phyloP scores from a whole-genome alignment of 2,888 invertebrate genomes.

The Flexamia atlantica region DNA sequence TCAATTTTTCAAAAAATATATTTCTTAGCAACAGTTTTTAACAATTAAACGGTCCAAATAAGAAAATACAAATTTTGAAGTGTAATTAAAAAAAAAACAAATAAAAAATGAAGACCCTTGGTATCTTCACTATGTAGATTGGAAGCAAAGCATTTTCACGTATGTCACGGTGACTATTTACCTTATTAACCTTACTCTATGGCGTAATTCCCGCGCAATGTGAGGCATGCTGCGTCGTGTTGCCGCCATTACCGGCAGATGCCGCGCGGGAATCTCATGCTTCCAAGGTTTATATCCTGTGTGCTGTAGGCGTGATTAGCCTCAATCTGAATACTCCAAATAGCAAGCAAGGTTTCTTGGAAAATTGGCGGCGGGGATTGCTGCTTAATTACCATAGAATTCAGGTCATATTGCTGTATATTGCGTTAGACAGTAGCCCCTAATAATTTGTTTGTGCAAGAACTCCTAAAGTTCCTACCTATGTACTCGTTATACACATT shows the following conservation, averaged over 20 bases:
- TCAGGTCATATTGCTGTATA: not conserved
- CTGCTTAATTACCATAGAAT: not conserved
- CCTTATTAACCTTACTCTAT: conserved; percentile 9
- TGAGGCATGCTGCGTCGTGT: conserved; percentile 10
- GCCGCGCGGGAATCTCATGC: conserved; percentile 11
- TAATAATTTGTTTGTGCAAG: too few species aligned
- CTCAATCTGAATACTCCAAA: not conserved
- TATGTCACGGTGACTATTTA: not conserved
- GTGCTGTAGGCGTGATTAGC: not conserved
- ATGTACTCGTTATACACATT: too few species aligned
- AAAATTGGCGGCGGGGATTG: not conserved
- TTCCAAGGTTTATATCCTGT: too few species aligned
- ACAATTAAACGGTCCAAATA: too few species aligned
- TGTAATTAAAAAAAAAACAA: not conserved
- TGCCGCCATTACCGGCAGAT: conserved; percentile 22
- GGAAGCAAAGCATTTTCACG: not conserved
- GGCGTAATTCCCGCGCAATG: conserved; percentile 2
- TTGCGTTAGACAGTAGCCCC: too few species aligned
- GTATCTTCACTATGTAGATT: not conserved
- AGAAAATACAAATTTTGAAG: too few species aligned
- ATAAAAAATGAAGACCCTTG: not conserved
- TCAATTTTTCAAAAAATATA: too few species aligned
- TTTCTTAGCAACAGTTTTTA: too few species aligned
- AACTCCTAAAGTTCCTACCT: too few species aligned
- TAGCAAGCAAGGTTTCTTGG: not conserved